These are phyloP conservation scores for Scolopax mira DNA, from an alignment of 2,113 vertebrate genomes.

Conservation along the genomic window DNA sequence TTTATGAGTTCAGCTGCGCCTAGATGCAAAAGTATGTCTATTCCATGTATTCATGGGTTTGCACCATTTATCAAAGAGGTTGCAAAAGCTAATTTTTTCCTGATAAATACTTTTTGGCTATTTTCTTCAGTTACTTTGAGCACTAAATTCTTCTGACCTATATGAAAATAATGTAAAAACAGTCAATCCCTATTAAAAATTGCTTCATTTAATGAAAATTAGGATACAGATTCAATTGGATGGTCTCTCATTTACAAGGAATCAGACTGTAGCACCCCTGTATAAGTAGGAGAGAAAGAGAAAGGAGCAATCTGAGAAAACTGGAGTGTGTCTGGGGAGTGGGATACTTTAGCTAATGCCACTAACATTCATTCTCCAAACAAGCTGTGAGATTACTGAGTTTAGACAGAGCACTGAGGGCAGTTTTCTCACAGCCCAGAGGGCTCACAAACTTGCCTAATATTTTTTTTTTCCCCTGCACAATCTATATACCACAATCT, in stretches of 20 bases:
- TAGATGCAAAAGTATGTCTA: background rate
- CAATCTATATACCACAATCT: background rate
- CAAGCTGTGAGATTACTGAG: background rate
- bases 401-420: background rate
- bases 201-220: background rate
- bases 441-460: background rate
- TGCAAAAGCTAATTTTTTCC: background rate
- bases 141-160: background rate
- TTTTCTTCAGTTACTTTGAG: background rate
- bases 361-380: background rate
- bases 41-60: background rate
- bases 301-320: background rate
- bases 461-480: background rate
- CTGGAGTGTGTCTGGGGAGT: background rate
- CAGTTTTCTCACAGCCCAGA: background rate
- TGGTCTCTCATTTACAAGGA: background rate
- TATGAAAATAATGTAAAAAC: background rate
- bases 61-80: background rate
- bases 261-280: background rate
- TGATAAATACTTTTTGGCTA: background rate
- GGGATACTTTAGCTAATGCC: background rate
- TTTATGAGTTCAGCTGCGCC: background rate
- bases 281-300: background rate
- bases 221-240: background rate
- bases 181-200: background rate